Base-by-base conservation (phyloP, 1,140 invertebrate species). In the Plutomurus gul region DNA sequence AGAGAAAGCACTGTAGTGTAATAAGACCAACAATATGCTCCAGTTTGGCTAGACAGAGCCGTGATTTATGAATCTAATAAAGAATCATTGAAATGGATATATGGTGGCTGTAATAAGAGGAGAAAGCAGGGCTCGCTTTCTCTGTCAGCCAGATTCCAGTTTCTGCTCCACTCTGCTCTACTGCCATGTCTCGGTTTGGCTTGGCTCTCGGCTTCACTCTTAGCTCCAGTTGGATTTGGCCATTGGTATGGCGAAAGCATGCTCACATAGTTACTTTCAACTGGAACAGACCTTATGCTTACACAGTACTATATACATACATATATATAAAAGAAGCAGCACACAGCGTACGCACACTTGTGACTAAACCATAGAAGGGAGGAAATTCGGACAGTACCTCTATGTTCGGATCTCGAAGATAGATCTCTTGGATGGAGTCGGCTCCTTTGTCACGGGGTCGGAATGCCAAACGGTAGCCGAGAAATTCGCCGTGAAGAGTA, bases 401-500 rank as follows among this genome's bases (percentile, higher is more conserved):
- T 49, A 91, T 88, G 51, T 88, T 89, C 65, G 90, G 88, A 85
- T 92, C 90, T 37, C 91, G 86, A 85, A 92, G 90, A 86, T 91
- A 92, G 86, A 91, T 90, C 86, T 92, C 90, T 84, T 91, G 90
- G 84, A 89, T 88, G 75, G 88, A 87, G 70, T 90, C 88, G 22
- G 87, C 85, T 79, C 87, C 87, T 83, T 88, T 88, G 84, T 91
- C 90, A 77, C 91, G 87, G 72, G 90, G 91, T 76, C 89, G 87
- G 87, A 92, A 92, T 46, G 91, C 89, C 74, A 93, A 90, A 79
- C 90, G 88, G 86, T 93, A 93, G 76, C 92, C 92, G 10, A 93
- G 87, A 86, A 93, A 93, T 86, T 93, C 92, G n/a, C 92, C 92
- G 84, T 93, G 89, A 84, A 93, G 91, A 70, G 91, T 92, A 84